Conservation (phyloP, 2,888 invertebrate species). For the Dorcus parallelipipedus region DNA sequence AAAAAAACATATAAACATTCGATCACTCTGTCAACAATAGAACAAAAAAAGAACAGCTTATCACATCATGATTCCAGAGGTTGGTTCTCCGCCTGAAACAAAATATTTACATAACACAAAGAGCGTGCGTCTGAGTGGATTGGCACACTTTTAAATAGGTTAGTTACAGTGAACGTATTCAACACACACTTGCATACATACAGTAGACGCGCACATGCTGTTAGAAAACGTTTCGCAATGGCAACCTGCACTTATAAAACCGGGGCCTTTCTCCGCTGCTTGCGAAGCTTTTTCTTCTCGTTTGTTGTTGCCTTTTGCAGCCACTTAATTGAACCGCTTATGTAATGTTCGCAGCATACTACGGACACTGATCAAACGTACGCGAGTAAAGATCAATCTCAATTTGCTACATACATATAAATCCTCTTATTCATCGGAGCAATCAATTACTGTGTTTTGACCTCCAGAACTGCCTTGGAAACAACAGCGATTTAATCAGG, state of each 20-base stretch:
- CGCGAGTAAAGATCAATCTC: no score
- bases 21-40: background rate
- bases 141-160: conserved; percentile 12
- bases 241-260: background rate
- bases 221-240: conserved; percentile 11
- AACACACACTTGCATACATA: background rate
- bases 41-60: background rate
- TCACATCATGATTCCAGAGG: no score
- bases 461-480: no score
- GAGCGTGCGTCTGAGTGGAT: background rate
- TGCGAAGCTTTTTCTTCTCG: background rate
- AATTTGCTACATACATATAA: no score
- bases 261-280: background rate
- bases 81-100: background rate
- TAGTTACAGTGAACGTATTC: conserved; percentile 8
- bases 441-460: no score
- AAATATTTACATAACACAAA: background rate
- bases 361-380: no score
- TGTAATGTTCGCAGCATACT: background rate
- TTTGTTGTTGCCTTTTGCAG: background rate
- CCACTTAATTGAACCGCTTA: background rate
- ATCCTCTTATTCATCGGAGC: no score
- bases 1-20: background rate
- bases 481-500: no score
- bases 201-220: background rate